Evolutionary conservation across 2,113 vertebrate species (phyloP).

Genomic region (Rhynchopsitta pachyrhyncha): DNA sequence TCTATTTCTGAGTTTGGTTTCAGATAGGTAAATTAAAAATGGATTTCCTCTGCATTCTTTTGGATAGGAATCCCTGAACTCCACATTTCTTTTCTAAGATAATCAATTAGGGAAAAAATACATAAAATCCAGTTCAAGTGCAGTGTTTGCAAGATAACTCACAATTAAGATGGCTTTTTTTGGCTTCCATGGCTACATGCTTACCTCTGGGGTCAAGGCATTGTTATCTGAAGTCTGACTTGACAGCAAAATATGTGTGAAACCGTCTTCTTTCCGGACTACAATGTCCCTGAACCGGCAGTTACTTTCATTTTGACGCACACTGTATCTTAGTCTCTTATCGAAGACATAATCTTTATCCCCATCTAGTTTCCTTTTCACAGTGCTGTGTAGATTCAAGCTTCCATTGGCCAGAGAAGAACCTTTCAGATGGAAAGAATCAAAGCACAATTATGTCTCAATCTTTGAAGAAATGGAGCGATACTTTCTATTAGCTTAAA

Average conservation of each 20-base stretch:
- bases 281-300: conserved; percentile 98
- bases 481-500: not conserved
- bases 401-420: conserved; percentile 64
- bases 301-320: conserved; percentile 93
- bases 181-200: conserved; percentile 34
- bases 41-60: not conserved
- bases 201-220: conserved; percentile 94
- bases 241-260: conserved; percentile 94
- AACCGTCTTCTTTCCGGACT: conserved; percentile 95
- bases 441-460: not conserved
- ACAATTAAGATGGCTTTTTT: not conserved
- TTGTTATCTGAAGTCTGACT: conserved; percentile 98
- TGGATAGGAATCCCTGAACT: not conserved
- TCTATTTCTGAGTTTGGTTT: not conserved
- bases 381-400: no score
- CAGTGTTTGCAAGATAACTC: not conserved
- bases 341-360: conserved; percentile 95
- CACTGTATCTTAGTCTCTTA: conserved; percentile 95
- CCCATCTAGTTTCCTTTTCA: no score
- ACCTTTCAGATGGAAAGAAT: conserved; percentile 76
- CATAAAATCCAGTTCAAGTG: not conserved
- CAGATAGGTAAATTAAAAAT: not conserved
- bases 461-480: not conserved
- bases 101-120: not conserved
- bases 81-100: not conserved